These are phyloP conservation scores for Nycteola revayana DNA, from an alignment of 2,888 invertebrate species.

Conservation along the genomic window DNA sequence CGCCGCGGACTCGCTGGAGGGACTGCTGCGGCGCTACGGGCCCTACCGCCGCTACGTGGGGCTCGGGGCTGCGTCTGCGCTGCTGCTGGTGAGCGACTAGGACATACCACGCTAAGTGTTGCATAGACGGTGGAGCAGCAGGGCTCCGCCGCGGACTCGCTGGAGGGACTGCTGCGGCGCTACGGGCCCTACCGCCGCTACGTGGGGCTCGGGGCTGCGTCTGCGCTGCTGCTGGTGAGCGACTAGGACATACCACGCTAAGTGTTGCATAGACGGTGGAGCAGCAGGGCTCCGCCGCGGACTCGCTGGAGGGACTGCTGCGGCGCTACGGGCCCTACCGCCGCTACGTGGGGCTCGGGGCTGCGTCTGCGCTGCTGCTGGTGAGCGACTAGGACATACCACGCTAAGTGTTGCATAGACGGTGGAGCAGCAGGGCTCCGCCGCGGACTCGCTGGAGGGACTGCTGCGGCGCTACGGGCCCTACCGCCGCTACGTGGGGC, in stretches of 20 bases:
- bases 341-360: conserved; percentile 87
- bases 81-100: conserved; percentile 83
- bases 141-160: conserved; percentile 35
- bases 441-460: conserved; percentile 41
- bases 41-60: conserved; percentile 86
- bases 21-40: conserved; percentile 18
- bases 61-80: conserved; percentile 85
- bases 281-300: conserved; percentile 40
- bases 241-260: no score
- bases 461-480: conserved; percentile 28
- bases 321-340: conserved; percentile 60
- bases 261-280: no score
- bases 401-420: no score
- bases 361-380: conserved; percentile 86
- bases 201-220: conserved; percentile 86
- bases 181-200: conserved; percentile 83
- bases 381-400: no score
- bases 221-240: conserved; percentile 84
- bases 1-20: conserved; percentile 36
- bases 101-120: no score
- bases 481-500: conserved; percentile 87
- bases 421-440: conserved; percentile 39
- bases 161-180: conserved; percentile 21
- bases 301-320: conserved; percentile 27
- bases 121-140: conserved; percentile 46